These are phyloP conservation scores for Brienomyrus brachyistius DNA, from an alignment of 2,113 vertebrate species.

Conservation along the genomic window DNA sequence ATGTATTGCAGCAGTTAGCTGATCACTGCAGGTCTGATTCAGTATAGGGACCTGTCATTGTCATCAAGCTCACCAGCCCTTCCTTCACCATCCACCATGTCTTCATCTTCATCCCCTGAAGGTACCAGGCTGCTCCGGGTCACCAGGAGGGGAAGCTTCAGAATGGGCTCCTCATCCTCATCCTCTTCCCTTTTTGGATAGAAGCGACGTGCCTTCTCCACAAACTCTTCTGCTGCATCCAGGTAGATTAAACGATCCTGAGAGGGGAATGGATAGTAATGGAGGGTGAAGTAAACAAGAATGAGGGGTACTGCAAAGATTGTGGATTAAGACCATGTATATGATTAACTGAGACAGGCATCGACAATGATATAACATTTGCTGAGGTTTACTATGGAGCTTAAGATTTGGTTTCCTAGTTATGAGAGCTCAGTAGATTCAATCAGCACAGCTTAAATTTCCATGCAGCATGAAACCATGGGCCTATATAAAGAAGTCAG, in stretches of 20 bases:
- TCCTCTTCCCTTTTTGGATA: conserved; percentile 60
- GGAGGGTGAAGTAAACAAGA: neutral
- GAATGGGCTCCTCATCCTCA: conserved; percentile 50
- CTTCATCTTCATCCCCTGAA: conserved; percentile 37
- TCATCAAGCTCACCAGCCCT: conserved; percentile 27
- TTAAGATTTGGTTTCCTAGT: neutral
- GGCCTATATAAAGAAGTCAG: neutral
- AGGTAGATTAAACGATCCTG: conserved; percentile 73
- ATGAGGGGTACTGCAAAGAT: neutral
- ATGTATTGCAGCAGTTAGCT: neutral
- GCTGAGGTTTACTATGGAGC: neutral
- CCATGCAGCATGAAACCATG: neutral
- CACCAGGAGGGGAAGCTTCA: conserved; percentile 60
- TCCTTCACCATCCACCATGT: conserved; percentile 26
- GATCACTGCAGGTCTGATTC: neutral
- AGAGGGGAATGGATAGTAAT: neutral
- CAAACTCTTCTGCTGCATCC: conserved; percentile 68
- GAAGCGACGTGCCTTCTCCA: conserved; percentile 65
- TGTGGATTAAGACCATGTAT: neutral
- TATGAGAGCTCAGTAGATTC: neutral
- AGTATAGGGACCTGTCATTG: conserved; percentile 21
- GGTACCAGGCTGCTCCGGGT: conserved; percentile 45
- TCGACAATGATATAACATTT: neutral
- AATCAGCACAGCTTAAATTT: neutral
- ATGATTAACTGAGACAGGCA: neutral